Base-by-base conservation (phyloP, 2,888 invertebrate genomes). In the Caenorhabditis sp. region DNA sequence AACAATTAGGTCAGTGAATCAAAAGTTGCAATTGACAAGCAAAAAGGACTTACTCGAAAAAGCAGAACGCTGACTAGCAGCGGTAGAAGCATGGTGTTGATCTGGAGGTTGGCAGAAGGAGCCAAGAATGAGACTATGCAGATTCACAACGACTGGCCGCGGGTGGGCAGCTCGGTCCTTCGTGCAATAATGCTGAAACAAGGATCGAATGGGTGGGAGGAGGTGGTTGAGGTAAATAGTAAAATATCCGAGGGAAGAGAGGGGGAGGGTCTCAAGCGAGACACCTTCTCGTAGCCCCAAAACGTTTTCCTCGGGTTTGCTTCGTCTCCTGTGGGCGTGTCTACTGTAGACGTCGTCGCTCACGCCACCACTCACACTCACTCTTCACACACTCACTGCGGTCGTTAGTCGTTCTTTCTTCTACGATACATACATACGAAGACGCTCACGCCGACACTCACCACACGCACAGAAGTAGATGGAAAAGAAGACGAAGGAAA, bases 281-380 rank as follows among this genome's bases (percentile, higher is more conserved):
- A 75, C 68, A 75, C 75, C 75, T 75, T 73, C 73, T 53, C 65
- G 46, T 75, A 75, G 75, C 68, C 75, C 74, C 62, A 75, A 71
- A 75, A 75, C 75, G 68, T 75, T 65, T 73, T 73, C 75, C 43
- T 68, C 75, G 68, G 70, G 68, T 74, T 75, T 75, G 75, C 75
- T 75, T 75, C 75, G 75, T 75, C 75, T 68, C 9, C 46, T 48
- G 68, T 75, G 75, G 75, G 75, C 75, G 75, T 68, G 75, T 56
- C 66, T 75, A 75, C 75, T 75, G 75, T 68, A 75, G 68, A 68
- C 65, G 59, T 13, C 43, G 65, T 39, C 73, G 58, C 73, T 73
- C 73, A 73, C 73, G 71, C 70, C 70, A 70, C 53, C 70, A 59
- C 70, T 50, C 70, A 39, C 43, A 58, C 59, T 45, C 59, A 45